Percentiles rank a stretch among this genome's conserved stretches.
Conservation (phyloP, 2,888 invertebrate genomes). For the Nowickia ferox region DNA sequence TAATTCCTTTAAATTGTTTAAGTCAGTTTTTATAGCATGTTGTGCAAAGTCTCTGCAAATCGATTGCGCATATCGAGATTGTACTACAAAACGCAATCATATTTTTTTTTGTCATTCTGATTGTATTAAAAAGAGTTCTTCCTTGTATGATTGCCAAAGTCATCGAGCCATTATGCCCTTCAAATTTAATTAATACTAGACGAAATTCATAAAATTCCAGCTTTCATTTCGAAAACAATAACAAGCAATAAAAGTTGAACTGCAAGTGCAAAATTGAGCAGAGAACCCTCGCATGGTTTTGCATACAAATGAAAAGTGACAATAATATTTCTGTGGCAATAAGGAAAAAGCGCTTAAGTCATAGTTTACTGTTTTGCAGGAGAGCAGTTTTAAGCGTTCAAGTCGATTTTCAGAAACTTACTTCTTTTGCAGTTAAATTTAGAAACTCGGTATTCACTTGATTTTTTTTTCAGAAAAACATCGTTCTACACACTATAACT, state of each 20-base stretch:
- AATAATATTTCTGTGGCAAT: neutral
- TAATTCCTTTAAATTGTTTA: too few relatives aligned
- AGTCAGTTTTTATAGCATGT: too few relatives aligned
- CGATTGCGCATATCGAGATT: neutral
- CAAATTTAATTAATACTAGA: constrained; percentile 45
- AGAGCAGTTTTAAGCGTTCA: too few relatives aligned
- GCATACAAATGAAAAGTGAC: constrained; percentile 49
- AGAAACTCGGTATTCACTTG: too few relatives aligned
- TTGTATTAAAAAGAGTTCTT: constrained; percentile 5
- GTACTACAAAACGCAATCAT: neutral
- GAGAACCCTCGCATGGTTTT: constrained; percentile 16
- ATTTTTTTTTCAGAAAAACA: too few relatives aligned
- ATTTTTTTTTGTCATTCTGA: constrained; percentile 4
- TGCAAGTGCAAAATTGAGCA: neutral
- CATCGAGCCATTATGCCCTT: constrained; percentile 67
- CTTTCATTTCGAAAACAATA: constrained; percentile 10
- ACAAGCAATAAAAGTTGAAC: neutral
- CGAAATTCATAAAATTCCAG: neutral
- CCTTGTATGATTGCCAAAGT: constrained; percentile 54
- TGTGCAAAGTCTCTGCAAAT: neutral
- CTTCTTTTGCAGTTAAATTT: too few relatives aligned
- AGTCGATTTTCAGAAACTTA: too few relatives aligned
- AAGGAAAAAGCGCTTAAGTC: too few relatives aligned
- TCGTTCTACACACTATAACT: too few relatives aligned
- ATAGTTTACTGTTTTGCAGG: too few relatives aligned